Evolutionary conservation across 1,140 invertebrate genomes (phyloP), one percentile per base, ranked within the genome.

Genomic region (Antheraea pernyi): DNA sequence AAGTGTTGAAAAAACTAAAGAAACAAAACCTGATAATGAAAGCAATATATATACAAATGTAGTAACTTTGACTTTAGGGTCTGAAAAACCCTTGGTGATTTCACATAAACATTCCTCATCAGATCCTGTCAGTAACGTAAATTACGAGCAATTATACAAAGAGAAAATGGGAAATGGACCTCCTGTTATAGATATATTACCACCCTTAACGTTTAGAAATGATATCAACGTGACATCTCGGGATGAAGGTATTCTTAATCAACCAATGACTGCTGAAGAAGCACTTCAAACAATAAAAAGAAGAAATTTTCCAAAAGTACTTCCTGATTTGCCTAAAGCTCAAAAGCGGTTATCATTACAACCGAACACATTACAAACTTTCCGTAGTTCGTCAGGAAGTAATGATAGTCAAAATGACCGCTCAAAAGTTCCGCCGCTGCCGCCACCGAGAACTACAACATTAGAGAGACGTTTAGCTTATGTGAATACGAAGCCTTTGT

Each of bases 241-340:
- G 53, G 93, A 93, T 59, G 93, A 94, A 68, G 64, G 75, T 11
- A 66, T 48, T 5, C 76, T 84, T 69, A 74, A 79, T 58, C 77
- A 92, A 48, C 86, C 88, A 16, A 76, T 95, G 13, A 94, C 94
- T 10, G 93, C 95, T 6, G 95, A 95, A 77, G 96, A 97, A 79
- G 94, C 96, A 2, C 86, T 97, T 53, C 92, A 94, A 63, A 95
- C 95, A 7, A 96, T 97, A 37, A 95, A 96, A 84, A 93, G 95
- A 69, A 92, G 96, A 72, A 97, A 97, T 79, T 97, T 95, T 83
- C 97, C 96, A 0, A 97, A 97, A 93, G 96, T 97, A 7, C 81
- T 97, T 36, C 97, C 96, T 19, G 96, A 96, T 84, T 93, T 95
- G 74, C 95, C 95, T 22, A 92, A 90, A 69, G 77, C 85, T 3